Percentiles rank a stretch among this genome's conserved stretches.
These are phyloP conservation scores for Apostichopus parvimensis DNA, from an alignment of 35 echinoderm and acorn worm species.

Conservation along the genomic window DNA sequence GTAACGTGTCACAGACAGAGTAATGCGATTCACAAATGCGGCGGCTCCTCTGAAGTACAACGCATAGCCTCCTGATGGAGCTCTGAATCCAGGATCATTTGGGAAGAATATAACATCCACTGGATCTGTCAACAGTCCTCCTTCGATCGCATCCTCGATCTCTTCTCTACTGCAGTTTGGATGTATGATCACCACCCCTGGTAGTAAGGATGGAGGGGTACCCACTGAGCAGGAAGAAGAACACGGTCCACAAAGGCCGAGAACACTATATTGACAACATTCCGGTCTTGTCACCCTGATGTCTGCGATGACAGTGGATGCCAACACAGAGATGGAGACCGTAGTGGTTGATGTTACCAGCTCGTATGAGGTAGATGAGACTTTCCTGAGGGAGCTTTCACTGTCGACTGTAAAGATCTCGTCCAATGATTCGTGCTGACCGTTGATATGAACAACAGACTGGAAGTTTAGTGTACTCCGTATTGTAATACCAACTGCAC, in stretches of 20 bases:
- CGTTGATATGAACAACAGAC: constrained; percentile 53
- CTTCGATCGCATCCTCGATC: neutral
- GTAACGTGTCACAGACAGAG: constrained; percentile 11
- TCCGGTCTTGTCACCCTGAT: constrained; percentile 20
- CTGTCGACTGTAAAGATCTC: constrained; percentile 14
- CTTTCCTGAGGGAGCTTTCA: neutral
- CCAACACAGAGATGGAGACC: constrained; percentile 22
- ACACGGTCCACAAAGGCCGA: constrained; percentile 66
- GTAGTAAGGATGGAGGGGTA: neutral
- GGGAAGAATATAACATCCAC: constrained; percentile 11
- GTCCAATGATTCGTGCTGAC: constrained; percentile 13
- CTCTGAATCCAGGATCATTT: constrained; percentile 30
- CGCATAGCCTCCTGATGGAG: constrained; percentile 51
- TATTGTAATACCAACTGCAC: constrained; percentile 37
- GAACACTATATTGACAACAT: constrained; percentile 12
- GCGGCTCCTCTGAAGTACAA: constrained; percentile 54
- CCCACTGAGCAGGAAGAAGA: neutral
- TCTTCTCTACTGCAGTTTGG: neutral
- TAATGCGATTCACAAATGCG: constrained; percentile 34
- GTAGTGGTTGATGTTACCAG: neutral
- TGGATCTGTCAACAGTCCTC: neutral
- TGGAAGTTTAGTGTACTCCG: constrained; percentile 23
- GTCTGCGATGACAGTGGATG: constrained; percentile 48
- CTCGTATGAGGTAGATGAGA: constrained; percentile 30
- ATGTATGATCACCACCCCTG: neutral